These are phyloP conservation scores for Pentalonia nigronervosa DNA, from an alignment of 1,140 invertebrate species.

Conservation along the genomic window DNA sequence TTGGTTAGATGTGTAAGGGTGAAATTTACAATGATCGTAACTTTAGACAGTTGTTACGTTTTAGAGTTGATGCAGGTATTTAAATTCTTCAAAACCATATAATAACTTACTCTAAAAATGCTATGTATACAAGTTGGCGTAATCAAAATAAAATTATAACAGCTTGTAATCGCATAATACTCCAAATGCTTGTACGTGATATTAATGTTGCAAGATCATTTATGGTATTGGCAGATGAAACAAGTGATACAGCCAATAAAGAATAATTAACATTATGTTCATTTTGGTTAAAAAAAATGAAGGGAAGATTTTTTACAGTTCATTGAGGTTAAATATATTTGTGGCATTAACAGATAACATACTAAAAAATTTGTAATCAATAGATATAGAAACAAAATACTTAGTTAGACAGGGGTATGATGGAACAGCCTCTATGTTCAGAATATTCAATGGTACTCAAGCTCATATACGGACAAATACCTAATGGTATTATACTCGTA, in stretches of 20 bases:
- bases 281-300: constrained; percentile 46
- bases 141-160: constrained; percentile 59
- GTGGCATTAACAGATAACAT: constrained; percentile 56
- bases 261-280: constrained; percentile 60
- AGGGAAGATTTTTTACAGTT: constrained; percentile 61
- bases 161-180: constrained; percentile 57
- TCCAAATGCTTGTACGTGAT: constrained; percentile 51
- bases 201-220: constrained; percentile 54
- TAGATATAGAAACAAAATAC: neutral
- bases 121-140: constrained; percentile 55
- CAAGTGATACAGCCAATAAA: constrained; percentile 54
- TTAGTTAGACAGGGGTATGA: constrained; percentile 60
- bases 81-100: constrained; percentile 60
- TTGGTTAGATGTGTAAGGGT: constrained; percentile 44
- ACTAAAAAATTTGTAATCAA: no score
- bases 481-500: constrained; percentile 60
- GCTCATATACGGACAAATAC: neutral
- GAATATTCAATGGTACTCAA: neutral
- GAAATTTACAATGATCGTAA: constrained; percentile 60
- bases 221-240: constrained; percentile 59
- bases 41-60: constrained; percentile 61
- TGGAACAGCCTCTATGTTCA: constrained; percentile 58
- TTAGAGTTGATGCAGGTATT: constrained; percentile 59
- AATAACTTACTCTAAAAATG: constrained; percentile 57
- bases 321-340: constrained; percentile 60